These are phyloP conservation scores for Tetanocera ferruginea DNA, from an alignment of 2,888 invertebrate genomes.

Conservation along the genomic window DNA sequence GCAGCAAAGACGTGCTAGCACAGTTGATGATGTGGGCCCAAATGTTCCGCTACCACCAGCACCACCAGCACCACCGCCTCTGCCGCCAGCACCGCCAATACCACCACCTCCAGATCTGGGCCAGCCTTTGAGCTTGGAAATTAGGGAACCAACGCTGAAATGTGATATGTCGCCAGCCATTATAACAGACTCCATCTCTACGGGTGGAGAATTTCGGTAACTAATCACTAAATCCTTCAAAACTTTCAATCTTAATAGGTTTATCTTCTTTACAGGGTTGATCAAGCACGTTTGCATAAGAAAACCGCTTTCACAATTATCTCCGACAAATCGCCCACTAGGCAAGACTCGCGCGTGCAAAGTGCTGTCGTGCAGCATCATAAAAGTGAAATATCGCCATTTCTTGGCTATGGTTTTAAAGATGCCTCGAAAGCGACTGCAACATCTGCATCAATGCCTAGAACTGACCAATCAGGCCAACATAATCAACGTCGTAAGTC, in stretches of 20 bases:
- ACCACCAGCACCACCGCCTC: constrained; percentile 56
- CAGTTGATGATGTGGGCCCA: constrained; percentile 19
- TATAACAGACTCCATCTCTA: constrained; percentile 64
- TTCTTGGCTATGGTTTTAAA: constrained; percentile 74
- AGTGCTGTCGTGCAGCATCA: constrained; percentile 60
- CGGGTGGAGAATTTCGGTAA: constrained; percentile 68
- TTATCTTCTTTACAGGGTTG: constrained; percentile 55
- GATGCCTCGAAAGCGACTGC: constrained; percentile 41
- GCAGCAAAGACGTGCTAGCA: constrained; percentile 51
- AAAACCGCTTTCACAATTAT: constrained; percentile 80
- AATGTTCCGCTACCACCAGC: constrained; percentile 53
- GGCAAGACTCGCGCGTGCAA: constrained; percentile 71
- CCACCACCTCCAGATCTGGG: constrained; percentile 50
- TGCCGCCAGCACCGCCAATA: constrained; percentile 38
- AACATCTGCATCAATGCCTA: constrained; percentile 36
- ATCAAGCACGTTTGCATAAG: constrained; percentile 73
- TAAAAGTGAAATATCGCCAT: constrained; percentile 74
- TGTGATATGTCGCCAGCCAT: constrained; percentile 66
- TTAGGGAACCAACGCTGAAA: constrained; percentile 36
- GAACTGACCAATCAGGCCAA: constrained; percentile 53
- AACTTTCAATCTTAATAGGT: background rate
- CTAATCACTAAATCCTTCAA: background rate
- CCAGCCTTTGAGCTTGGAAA: constrained; percentile 36
- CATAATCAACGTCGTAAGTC: constrained; percentile 58
- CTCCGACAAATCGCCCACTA: constrained; percentile 72